Evolutionary conservation across 1,140 invertebrate species (phyloP).

Genomic region (Lepidotrigona ventralis): DNA sequence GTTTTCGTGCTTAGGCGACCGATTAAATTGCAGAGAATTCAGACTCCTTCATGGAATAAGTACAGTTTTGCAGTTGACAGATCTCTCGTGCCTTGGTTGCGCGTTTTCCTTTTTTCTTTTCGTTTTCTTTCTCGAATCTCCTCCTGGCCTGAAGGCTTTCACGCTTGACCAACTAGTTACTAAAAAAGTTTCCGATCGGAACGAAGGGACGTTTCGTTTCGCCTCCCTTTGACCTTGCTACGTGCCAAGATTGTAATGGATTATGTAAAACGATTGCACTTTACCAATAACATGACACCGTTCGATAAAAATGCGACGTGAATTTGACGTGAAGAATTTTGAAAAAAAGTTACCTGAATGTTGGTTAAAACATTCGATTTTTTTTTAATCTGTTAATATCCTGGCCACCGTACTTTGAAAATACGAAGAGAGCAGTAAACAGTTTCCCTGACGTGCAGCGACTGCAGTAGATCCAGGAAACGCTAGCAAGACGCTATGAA

Average conservation of each 20-base stretch:
- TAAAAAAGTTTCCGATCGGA: neutral
- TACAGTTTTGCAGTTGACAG: constrained; percentile 38
- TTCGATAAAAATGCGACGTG: neutral
- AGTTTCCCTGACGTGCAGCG: neutral
- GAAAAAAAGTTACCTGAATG: neutral
- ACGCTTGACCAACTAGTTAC: neutral
- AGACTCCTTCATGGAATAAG: constrained; percentile 3
- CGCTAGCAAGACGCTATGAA: neutral
- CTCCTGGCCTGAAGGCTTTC: neutral
- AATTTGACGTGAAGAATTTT: too few species aligned
- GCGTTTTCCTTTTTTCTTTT: neutral
- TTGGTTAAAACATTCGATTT: neutral
- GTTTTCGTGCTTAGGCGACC: neutral
- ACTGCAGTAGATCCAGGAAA: neutral
- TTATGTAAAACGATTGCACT: neutral
- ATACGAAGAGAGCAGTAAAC: neutral
- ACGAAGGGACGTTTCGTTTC: neutral
- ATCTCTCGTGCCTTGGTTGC: neutral
- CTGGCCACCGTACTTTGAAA: neutral
- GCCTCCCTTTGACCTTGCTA: too few species aligned
- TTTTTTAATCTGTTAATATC: neutral
- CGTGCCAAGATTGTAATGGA: neutral
- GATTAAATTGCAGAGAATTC: constrained; percentile 1
- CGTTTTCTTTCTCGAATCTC: neutral
- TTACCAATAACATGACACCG: neutral